Conservation (phyloP, 1,140 invertebrate genomes). For the Oryzaephilus surinamensis region DNA sequence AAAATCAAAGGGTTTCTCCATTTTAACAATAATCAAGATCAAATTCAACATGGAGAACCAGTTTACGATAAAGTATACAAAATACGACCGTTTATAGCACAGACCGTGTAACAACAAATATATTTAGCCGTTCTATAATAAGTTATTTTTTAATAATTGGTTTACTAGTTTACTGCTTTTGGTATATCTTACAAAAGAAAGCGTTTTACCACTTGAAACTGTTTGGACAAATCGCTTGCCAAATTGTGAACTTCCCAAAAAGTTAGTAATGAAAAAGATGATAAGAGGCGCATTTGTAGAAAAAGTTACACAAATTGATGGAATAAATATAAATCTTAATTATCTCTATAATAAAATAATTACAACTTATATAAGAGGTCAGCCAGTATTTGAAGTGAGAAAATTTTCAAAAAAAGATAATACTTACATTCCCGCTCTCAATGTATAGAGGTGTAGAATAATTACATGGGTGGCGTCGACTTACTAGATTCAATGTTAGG, state of each 20-base stretch:
- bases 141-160: constrained; percentile 33
- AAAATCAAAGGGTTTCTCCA: too few species aligned
- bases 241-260: too few species aligned
- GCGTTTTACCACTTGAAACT: constrained; percentile 34
- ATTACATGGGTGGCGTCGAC: constrained; percentile 37
- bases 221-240: constrained; percentile 30
- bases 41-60: too few species aligned
- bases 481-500: constrained; percentile 31
- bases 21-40: too few species aligned
- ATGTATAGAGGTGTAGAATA: constrained; percentile 13
- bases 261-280: constrained; percentile 31
- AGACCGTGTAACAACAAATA: too few species aligned
- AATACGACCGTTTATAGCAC: too few species aligned
- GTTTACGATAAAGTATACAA: too few species aligned
- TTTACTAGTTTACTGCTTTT: constrained; percentile 28
- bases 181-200: constrained; percentile 29
- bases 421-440: constrained; percentile 11
- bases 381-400: constrained; percentile 18
- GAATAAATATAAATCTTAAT: constrained; percentile 24
- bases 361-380: constrained; percentile 26
- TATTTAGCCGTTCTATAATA: too few species aligned
- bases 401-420: constrained; percentile 12
- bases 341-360: constrained; percentile 25
- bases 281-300: constrained; percentile 16
- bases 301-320: constrained; percentile 22